Evolutionary conservation across 2,888 invertebrate species (phyloP).

Genomic region (Synanthedon formicaeformis): DNA sequence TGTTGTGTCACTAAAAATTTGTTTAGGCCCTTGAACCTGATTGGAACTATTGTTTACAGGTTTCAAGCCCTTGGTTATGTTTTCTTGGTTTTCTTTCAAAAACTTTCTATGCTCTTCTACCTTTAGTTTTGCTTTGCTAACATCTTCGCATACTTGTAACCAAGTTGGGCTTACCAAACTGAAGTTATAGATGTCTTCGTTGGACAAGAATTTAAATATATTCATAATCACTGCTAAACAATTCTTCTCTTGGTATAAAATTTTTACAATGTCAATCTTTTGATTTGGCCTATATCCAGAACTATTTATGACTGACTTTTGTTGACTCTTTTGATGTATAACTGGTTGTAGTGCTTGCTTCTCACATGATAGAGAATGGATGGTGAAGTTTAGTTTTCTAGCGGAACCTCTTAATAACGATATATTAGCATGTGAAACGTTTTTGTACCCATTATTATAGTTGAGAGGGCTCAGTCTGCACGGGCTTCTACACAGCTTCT

Average conservation of each 20-base stretch:
- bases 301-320: slow-evolving; percentile 21
- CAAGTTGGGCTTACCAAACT: slow-evolving; percentile 47
- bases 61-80: slow-evolving; percentile 22
- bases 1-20: slow-evolving; percentile 22
- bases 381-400: slow-evolving; percentile 44
- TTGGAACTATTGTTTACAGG: slow-evolving; percentile 18
- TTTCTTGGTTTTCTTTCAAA: slow-evolving; percentile 48
- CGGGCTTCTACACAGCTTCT: slow-evolving; percentile 34
- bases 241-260: slow-evolving; percentile 29
- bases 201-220: slow-evolving; percentile 43
- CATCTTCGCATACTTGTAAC: slow-evolving; percentile 39
- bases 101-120: slow-evolving; percentile 31
- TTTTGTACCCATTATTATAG: slow-evolving; percentile 1
- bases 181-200: slow-evolving; percentile 52
- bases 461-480: slow-evolving; percentile 27
- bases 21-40: slow-evolving; percentile 32
- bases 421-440: background rate
- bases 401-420: slow-evolving; percentile 30
- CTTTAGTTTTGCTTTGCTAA: slow-evolving; percentile 31
- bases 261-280: slow-evolving; percentile 52
- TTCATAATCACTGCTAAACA: slow-evolving; percentile 40
- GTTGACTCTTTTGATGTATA: slow-evolving; percentile 12
- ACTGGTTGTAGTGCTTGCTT: slow-evolving; percentile 31
- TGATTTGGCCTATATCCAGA: slow-evolving; percentile 40
- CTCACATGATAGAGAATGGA: slow-evolving; percentile 50